Base-by-base conservation (phyloP, 2,113 vertebrate genomes). In the Passer domesticus region DNA sequence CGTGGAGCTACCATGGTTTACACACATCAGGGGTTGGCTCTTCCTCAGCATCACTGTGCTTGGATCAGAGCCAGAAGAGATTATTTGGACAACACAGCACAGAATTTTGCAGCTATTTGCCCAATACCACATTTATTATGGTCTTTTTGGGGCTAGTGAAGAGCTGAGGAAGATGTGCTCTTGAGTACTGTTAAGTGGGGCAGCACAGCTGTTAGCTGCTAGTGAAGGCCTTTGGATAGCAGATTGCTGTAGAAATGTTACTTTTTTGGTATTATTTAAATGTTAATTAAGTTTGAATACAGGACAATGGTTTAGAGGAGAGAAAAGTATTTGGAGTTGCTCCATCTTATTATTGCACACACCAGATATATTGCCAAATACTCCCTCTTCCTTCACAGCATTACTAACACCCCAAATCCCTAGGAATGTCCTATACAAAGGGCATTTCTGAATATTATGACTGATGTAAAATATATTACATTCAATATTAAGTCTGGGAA, bases 401-500 rank as follows among this genome's bases (percentile, higher is more conserved):
- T 69, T 82, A 74, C 43, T 55, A 87, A 62, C 25, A 75, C 50
- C 47, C 35, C 43, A 90, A 83, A 94, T 95, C 70, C 56, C 53
- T 49, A 58, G 66, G 69, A 92, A 73, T 62, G 46, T 43, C 62
- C 63, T 66, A 37, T 52, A 74, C 53, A 85, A 91, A 87, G 35
- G 76, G 28, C 77, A 70, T 80, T 92, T 90, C 82, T 91, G 82
- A 90, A 43, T 89, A 82, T 91, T 88, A 44, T 5, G 2, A 85
- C 41, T 11, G 18, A 74, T 35, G 30, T 90, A 79, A 90, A 85
- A 91, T 79, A 83, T 43, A 82, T 79, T 69, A 35, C 63, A 66
- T 76, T 91, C 67, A 85, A 33, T 73, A 59, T 76, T 53, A 74
- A 85, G 55, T 69, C 87, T 95, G 90, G 75, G 63, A 95, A 94